Base-by-base conservation (phyloP, 2,888 invertebrate genomes). In the Lasioglossum pauxillum region DNA sequence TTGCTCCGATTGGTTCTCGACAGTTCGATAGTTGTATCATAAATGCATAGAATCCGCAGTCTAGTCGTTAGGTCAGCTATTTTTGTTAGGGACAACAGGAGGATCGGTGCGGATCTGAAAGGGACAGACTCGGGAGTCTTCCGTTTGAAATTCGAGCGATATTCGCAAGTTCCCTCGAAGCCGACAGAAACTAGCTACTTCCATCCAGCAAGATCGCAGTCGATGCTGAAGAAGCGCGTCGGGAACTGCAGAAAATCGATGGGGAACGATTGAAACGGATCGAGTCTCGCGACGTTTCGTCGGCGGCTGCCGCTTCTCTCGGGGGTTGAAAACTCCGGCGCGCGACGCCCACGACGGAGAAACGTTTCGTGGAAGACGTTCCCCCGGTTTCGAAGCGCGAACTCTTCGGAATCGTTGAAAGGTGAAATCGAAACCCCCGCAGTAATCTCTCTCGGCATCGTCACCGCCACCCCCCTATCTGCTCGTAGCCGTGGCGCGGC, bases 361-460 rank as follows among this genome's bases (percentile, higher is more conserved):
- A 31, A 64, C 27, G 64, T 31, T 31, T 64, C 64, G 64, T 27
- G 64, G 64, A 64, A 64, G 64, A 64, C 64, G 31, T 64, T 16
- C 16, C 64, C 16, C 31, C 27, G 31, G 27, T 49, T 49, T 23
- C 67, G 14, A 31, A 35, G 64, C 64, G 12, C 19, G 31, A 64
- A 76, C 67, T 77, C 67, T 77, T 69, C 67, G 49, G 74, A 64
- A 75, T 67, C 38, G 67, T 75, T 19, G 64, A 64, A 71, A 75
- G 74, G 74, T 75, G 73, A 46, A 67, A 71, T 38, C 75, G 38
- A 73, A 84, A 78, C 85, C 73, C 81, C 27, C 44, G 44, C 72
- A 46, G 44, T 73, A 46, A 46, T 73, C 44, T 73, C 72, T 46
- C 46, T 27, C 72, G 23, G 31, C 44, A 74, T 31, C 57, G 44